Percentiles rank a stretch among this genome's conserved stretches.
Evolutionary conservation across 2,113 vertebrate species (phyloP).

Genomic region (Podarcis muralis): DNA sequence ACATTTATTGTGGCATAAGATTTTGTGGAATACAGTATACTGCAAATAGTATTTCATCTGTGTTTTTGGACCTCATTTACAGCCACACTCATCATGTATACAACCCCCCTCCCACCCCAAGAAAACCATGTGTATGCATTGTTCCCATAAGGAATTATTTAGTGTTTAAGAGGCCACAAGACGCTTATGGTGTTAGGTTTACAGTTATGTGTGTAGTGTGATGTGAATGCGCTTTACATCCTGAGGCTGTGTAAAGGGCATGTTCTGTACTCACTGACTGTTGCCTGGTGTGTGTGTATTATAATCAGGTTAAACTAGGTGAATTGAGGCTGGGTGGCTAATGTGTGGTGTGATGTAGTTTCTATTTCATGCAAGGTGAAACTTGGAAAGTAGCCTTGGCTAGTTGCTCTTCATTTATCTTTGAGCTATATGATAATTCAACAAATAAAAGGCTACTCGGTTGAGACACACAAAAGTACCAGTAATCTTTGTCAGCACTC

Average conservation of each 20-base stretch:
- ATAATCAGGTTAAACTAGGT: not conserved
- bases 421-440: not conserved
- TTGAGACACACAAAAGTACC: not conserved
- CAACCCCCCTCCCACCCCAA: too few relatives aligned
- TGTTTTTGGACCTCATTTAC: too few relatives aligned
- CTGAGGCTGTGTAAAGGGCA: not conserved
- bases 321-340: not conserved
- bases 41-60: too few relatives aligned
- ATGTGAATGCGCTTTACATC: not conserved
- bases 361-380: not conserved
- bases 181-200: not conserved
- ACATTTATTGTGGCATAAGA: too few relatives aligned
- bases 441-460: not conserved
- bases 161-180: too few relatives aligned
- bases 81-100: too few relatives aligned
- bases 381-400: not conserved
- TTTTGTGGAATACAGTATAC: too few relatives aligned
- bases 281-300: not conserved
- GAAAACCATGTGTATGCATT: too few relatives aligned
- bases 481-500: not conserved
- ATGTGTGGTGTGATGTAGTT: not conserved
- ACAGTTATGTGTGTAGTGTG: not conserved
- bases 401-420: not conserved
- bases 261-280: not conserved
- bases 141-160: too few relatives aligned